Percentiles rank a stretch among this genome's conserved stretches.
These are phyloP conservation scores for Caenorhabditis tropicalis DNA, from an alignment of 1,140 invertebrate species.

Conservation along the genomic window DNA sequence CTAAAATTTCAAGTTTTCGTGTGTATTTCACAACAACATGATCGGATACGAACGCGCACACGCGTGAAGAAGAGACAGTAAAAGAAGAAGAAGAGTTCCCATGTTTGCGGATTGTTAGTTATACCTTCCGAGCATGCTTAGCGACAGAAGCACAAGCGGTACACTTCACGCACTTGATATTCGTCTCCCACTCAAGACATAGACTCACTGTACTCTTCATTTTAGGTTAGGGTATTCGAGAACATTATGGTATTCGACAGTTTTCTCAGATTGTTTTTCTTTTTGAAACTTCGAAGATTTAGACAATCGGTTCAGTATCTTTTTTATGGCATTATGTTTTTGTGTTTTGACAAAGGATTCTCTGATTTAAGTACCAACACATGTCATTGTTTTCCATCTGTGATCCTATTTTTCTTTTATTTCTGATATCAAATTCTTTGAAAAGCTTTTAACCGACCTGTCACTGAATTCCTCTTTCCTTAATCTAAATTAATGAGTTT, in stretches of 20 bases:
- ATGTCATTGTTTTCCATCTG: not conserved
- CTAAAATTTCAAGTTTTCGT: not conserved
- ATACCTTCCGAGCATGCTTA: slow-evolving; percentile 32
- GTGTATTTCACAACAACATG: not conserved
- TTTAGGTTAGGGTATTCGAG: not conserved
- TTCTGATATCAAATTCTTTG: not conserved
- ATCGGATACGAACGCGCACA: not conserved
- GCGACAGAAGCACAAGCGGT: slow-evolving; percentile 32
- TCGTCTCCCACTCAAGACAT: slow-evolving; percentile 24
- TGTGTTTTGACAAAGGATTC: not conserved
- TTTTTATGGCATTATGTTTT: slow-evolving; percentile 27
- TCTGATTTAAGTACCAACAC: not conserved
- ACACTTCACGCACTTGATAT: slow-evolving; percentile 37
- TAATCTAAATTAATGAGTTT: slow-evolving; percentile 44
- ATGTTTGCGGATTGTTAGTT: slow-evolving; percentile 43
- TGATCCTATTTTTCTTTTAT: not conserved
- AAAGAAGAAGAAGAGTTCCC: not conserved
- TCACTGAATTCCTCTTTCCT: not conserved
- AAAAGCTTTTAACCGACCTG: not conserved
- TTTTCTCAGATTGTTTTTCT: not conserved
- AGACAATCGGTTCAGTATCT: not conserved
- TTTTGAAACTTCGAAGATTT: not conserved
- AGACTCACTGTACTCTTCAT: slow-evolving; percentile 22
- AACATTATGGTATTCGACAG: not conserved
- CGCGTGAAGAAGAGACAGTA: not conserved